These are phyloP conservation scores for Geophilus truncorum DNA, from an alignment of 2,888 invertebrate genomes.

Conservation along the genomic window DNA sequence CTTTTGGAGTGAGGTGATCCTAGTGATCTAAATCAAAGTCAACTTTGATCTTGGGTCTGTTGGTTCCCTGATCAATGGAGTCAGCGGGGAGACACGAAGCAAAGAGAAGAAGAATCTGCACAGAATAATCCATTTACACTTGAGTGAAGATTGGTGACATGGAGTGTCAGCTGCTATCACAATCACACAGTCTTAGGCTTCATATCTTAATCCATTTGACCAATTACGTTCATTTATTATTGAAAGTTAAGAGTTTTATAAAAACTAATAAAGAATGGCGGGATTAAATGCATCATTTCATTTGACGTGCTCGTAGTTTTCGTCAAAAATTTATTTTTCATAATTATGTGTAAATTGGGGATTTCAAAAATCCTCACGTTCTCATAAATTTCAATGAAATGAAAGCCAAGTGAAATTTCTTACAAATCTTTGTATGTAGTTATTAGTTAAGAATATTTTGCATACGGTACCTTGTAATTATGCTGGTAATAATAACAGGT, in stretches of 20 bases:
- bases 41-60: slow-evolving; percentile 4
- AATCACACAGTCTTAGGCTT: slow-evolving; percentile 17
- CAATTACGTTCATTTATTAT: slow-evolving; percentile 21
- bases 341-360: neutral
- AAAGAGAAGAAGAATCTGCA: slow-evolving; percentile 21
- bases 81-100: neutral
- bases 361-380: neutral
- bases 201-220: slow-evolving; percentile 21
- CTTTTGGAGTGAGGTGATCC: slow-evolving; percentile 20
- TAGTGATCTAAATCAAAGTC: slow-evolving; percentile 27
- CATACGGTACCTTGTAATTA: no score
- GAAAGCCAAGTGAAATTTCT: no score
- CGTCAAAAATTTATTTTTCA: neutral
- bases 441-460: no score
- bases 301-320: neutral
- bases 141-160: slow-evolving; percentile 27
- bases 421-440: no score
- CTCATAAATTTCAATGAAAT: neutral
- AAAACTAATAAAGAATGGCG: neutral
- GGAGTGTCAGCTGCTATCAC: slow-evolving; percentile 18
- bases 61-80: slow-evolving; percentile 21
- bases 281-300: neutral
- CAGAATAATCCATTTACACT: slow-evolving; percentile 21
- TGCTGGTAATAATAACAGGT: no score
- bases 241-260: neutral